Evolutionary conservation across 2,113 vertebrate species (phyloP).

Genomic region (Jacana jacana): DNA sequence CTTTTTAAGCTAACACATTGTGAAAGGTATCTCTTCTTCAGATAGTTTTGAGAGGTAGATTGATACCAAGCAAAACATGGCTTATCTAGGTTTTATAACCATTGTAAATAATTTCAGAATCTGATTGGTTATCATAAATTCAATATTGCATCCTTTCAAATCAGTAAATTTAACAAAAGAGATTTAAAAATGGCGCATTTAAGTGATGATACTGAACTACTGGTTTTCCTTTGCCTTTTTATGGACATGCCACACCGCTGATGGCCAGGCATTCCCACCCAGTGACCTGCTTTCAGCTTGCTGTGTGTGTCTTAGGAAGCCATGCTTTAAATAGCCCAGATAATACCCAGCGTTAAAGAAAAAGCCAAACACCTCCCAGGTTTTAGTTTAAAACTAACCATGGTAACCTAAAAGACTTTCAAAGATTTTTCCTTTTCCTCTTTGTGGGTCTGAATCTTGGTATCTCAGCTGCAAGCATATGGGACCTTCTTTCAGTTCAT

Average conservation of each 20-base stretch:
- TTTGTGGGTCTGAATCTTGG: neutral
- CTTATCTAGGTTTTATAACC: neutral
- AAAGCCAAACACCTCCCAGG: neutral
- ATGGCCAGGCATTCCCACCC: neutral
- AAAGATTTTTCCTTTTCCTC: neutral
- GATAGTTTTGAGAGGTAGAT: neutral
- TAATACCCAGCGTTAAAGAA: neutral
- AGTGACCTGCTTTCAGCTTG: neutral
- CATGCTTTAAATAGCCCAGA: neutral
- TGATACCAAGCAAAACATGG: neutral
- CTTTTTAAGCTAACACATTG: neutral
- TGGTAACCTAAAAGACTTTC: neutral
- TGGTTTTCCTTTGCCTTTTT: neutral
- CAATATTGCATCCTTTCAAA: neutral
- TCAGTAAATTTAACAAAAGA: neutral
- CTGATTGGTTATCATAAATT: slow-evolving; percentile 6
- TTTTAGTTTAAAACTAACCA: neutral
- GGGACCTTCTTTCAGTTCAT: neutral
- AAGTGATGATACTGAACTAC: neutral
- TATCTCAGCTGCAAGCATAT: neutral
- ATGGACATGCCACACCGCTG: neutral
- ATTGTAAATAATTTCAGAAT: neutral
- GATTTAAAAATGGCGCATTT: neutral
- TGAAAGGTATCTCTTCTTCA: neutral
- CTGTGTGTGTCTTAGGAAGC: neutral